These are phyloP conservation scores for Megalops cyprinoides DNA, from an alignment of 2,797 vertebrate species.

Conservation along the genomic window DNA sequence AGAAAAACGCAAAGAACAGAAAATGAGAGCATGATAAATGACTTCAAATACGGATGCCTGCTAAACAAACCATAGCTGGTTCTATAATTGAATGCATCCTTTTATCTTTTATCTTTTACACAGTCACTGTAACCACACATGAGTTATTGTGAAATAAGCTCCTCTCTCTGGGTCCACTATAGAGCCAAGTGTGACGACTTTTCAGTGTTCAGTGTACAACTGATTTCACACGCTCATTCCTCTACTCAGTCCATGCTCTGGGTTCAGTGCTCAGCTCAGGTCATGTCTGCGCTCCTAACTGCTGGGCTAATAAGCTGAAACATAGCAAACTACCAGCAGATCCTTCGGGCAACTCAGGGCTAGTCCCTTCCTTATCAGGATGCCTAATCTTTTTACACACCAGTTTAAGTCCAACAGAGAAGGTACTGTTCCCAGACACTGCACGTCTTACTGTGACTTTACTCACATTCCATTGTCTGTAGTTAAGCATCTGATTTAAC, in stretches of 20 bases:
- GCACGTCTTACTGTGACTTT: constrained; percentile 51
- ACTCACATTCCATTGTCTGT: constrained; percentile 48
- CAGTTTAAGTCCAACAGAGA: constrained; percentile 65
- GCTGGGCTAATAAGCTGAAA: constrained; percentile 22
- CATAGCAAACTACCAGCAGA: constrained; percentile 43
- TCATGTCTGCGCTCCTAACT: constrained; percentile 14
- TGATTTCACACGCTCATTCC: not conserved
- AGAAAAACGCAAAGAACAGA: too few relatives aligned
- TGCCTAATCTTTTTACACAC: constrained; percentile 71
- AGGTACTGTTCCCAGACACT: constrained; percentile 57
- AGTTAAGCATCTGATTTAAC: not conserved
- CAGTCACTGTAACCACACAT: too few relatives aligned
- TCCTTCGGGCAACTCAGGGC: constrained; percentile 38
- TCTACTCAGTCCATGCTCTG: not conserved
- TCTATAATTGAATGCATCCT: not conserved
- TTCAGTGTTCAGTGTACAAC: too few relatives aligned
- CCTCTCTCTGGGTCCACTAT: too few relatives aligned
- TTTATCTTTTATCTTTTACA: not conserved
- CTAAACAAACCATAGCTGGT: too few relatives aligned
- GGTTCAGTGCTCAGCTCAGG: not conserved
- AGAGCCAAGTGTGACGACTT: too few relatives aligned
- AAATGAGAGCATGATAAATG: too few relatives aligned
- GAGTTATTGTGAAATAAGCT: too few relatives aligned
- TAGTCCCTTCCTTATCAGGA: constrained; percentile 35
- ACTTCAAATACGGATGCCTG: too few relatives aligned